Evolutionary conservation across 2,113 vertebrate species (phyloP).

Genomic region (Alligator mississippiensis): DNA sequence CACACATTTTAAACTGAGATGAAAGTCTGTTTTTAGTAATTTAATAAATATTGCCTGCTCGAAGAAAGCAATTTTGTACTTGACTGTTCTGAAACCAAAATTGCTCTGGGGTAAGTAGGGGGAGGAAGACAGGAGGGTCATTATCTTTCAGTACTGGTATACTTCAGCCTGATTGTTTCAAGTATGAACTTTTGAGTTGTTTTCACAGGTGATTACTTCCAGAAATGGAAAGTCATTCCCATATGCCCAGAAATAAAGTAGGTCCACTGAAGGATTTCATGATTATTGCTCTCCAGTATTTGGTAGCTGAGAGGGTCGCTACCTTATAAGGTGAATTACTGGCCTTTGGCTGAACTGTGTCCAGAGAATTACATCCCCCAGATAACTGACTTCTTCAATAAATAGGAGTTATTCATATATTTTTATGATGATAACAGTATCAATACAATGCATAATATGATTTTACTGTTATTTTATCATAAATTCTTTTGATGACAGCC

Average conservation of each 20-base stretch:
- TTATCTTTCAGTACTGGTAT: neutral
- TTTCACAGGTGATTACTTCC: neutral
- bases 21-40: neutral
- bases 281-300: neutral
- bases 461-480: neutral
- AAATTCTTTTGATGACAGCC: neutral
- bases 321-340: neutral
- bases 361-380: neutral
- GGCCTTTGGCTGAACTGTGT: neutral
- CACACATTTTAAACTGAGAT: neutral
- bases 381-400: neutral
- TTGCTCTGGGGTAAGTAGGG: neutral
- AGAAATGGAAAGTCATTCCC: neutral
- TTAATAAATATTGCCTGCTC: neutral
- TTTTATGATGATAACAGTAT: neutral
- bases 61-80: neutral
- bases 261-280: neutral
- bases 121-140: neutral
- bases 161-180: neutral
- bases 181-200: neutral
- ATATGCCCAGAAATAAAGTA: neutral
- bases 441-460: neutral
- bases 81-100: neutral
- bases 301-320: neutral
- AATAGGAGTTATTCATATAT: fast-evolving